phyloP scores from a whole-genome alignment of 2,113 vertebrate species.

The Microtus oregoni region DNA sequence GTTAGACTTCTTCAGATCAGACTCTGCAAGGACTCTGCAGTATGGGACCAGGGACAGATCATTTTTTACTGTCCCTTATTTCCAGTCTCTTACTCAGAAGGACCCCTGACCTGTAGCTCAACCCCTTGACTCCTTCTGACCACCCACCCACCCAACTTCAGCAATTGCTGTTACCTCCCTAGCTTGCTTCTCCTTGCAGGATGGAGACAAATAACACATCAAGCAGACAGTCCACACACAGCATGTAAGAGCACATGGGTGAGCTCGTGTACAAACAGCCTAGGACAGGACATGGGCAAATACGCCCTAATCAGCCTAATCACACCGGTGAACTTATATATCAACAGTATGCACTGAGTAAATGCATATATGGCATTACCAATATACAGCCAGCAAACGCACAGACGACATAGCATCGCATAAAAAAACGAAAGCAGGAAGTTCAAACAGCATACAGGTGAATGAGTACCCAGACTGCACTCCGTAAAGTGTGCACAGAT shows the following conservation, averaged over 20 bases:
- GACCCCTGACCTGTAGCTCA: not conserved
- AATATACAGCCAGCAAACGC: not conserved
- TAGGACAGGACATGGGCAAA: accelerated
- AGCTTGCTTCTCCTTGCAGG: not conserved
- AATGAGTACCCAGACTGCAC: not conserved
- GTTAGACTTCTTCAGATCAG: not conserved
- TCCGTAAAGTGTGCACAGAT: not conserved
- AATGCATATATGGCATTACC: too few species aligned
- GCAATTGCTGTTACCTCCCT: not conserved
- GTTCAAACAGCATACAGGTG: not conserved
- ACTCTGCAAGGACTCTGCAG: not conserved
- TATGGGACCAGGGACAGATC: too few species aligned
- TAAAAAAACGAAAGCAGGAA: not conserved
- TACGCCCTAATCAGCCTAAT: not conserved
- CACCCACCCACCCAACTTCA: not conserved
- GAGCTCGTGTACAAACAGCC: accelerated
- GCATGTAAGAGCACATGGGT: accelerated
- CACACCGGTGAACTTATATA: not conserved
- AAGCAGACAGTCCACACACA: not conserved
- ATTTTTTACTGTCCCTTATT: not conserved
- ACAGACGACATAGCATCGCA: not conserved
- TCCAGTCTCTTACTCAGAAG: not conserved
- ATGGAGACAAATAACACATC: not conserved
- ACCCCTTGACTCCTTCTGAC: not conserved
- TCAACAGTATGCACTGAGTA: not conserved